Percentiles rank a stretch among this genome's conserved stretches.
Conservation (phyloP, 2,797 vertebrate species). For the Eleutherodactylus coqui region DNA sequence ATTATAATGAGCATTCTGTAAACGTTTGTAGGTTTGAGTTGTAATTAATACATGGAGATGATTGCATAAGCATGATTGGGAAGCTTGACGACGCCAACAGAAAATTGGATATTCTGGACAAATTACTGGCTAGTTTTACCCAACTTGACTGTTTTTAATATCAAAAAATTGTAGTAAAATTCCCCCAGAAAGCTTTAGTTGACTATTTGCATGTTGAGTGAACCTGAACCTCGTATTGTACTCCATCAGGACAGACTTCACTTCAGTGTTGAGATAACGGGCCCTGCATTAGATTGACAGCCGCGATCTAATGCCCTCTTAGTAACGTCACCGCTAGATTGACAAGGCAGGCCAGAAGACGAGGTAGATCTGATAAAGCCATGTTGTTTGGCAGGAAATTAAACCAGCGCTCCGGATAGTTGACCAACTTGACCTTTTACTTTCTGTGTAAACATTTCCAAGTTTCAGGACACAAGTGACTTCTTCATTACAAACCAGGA, state of each 20-base stretch:
- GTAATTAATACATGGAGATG: too few relatives aligned
- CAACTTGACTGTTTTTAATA: too few relatives aligned
- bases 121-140: too few relatives aligned
- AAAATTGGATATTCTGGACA: too few relatives aligned
- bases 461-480: slow-evolving; percentile 65
- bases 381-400: slow-evolving; percentile 72
- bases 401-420: slow-evolving; percentile 71
- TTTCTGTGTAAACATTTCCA: slow-evolving; percentile 73
- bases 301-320: not conserved
- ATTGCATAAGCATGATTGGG: too few relatives aligned
- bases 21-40: too few relatives aligned
- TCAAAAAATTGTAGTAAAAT: too few relatives aligned
- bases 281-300: not conserved
- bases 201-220: not conserved
- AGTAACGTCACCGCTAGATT: slow-evolving; percentile 64
- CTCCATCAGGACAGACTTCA: not conserved
- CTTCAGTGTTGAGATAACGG: not conserved
- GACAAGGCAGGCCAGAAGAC: slow-evolving; percentile 47
- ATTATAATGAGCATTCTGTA: too few relatives aligned
- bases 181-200: not conserved
- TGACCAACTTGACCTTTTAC: slow-evolving; percentile 67
- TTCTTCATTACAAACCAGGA: slow-evolving; percentile 34
- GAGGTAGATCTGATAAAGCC: slow-evolving; percentile 69
- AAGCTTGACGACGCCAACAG: too few relatives aligned
- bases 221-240: too few relatives aligned